Conservation (phyloP, 2,888 invertebrate species). For the Julus scanicus region DNA sequence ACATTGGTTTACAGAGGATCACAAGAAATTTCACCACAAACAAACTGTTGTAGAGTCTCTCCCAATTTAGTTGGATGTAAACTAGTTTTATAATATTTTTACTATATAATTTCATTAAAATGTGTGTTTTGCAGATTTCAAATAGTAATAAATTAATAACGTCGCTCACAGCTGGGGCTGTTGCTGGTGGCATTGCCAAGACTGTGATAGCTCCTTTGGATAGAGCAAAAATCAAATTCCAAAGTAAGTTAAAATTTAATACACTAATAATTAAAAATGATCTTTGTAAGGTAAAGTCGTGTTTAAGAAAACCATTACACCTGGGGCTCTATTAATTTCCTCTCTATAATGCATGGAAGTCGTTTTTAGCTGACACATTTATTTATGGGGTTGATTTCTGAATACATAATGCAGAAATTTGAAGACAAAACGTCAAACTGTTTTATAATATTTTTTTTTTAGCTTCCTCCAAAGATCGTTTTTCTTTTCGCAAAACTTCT, state of each 20-base stretch:
- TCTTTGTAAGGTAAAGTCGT: background rate
- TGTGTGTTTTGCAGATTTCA: constrained; percentile 52
- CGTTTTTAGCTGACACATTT: constrained; percentile 60
- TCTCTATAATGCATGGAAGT: too few relatives aligned
- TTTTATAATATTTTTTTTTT: constrained; percentile 61
- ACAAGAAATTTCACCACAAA: too few relatives aligned
- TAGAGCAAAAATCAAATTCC: constrained; percentile 98
- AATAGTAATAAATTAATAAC: constrained; percentile 71
- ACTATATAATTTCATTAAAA: background rate
- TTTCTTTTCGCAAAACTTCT: constrained; percentile 68
- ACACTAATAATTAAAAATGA: constrained; percentile 14
- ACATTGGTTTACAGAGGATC: too few relatives aligned
- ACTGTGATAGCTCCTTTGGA: constrained; percentile 97
- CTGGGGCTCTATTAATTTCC: background rate
- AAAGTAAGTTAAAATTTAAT: constrained; percentile 66
- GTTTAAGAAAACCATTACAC: background rate
- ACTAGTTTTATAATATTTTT: background rate
- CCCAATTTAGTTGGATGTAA: background rate
- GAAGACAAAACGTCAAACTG: too few relatives aligned
- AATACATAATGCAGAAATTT: too few relatives aligned
- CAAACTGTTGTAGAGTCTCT: too few relatives aligned
- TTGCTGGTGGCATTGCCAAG: constrained; percentile 93
- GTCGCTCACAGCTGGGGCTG: constrained; percentile 89
- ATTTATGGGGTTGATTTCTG: too few relatives aligned
- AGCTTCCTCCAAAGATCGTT: constrained; percentile 60